Evolutionary conservation across 2,888 invertebrate species (phyloP), one percentile per base, ranked within the genome.

Genomic region (Perithous albicinctus): DNA sequence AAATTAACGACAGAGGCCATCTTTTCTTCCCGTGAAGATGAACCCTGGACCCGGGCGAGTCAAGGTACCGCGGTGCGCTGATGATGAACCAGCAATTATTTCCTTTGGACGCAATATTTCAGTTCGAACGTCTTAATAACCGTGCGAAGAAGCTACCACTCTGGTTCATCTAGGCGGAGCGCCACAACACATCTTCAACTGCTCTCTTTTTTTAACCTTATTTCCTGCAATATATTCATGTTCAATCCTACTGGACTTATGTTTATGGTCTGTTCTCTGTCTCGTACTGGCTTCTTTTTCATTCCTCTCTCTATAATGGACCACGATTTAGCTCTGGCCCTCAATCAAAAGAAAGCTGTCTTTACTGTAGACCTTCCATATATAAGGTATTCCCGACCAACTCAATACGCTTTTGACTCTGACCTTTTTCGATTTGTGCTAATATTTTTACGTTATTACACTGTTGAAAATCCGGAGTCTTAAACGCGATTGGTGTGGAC

Each of bases 101-200:
- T 87, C 88, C 85, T 85, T 89, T 89, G 89, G 89, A 90, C 89
- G 89, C 87, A 85, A 89, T 91, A 91, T 90, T 90, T 91, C 89
- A 90, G 88, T 85, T 87, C 82, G 87, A 90, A 91, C 90, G 87
- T 91, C 91, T 91, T 91, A 91, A 91, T 91, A 91, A 90, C 88
- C 87, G 87, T 84, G 89, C 87, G 85, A 86, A 86, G 81, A 54
- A 54, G 81, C 77, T 76, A 43, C 48, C 32, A 56, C 64, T 74
- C 46, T 64, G 26, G 32, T 32, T 73, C 64, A 15, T 76, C 72
- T 35, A 77, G 64, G 64, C 51, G 20, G 43, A 69, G 41, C 54
- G 38, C 48, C 26, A 18, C 69, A 70, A 70, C 26, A 51, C 73
- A 54, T 78, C 38, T 69, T 26, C 67, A 41, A 32, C 26, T 78